These are phyloP conservation scores for Heliconius sara DNA, from an alignment of 2,888 invertebrate species.

Conservation along the genomic window DNA sequence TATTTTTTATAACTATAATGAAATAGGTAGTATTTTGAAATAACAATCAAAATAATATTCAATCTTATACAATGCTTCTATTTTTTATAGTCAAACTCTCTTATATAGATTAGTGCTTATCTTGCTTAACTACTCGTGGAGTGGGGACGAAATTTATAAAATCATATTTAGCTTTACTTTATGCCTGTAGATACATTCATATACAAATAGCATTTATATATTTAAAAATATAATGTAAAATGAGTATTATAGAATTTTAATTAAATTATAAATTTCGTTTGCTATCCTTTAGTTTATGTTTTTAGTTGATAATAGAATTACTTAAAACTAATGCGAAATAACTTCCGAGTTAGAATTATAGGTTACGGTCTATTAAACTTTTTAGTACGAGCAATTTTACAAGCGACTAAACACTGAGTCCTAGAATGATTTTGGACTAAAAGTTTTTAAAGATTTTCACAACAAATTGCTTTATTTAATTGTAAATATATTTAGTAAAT, in stretches of 20 bases:
- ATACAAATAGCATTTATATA: no score
- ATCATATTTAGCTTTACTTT: no score
- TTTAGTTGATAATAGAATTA: slow-evolving; percentile 16
- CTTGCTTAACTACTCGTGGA: no score
- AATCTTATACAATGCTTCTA: no score
- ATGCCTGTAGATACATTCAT: no score
- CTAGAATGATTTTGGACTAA: slow-evolving; percentile 9
- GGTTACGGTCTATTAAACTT: slow-evolving; percentile 13
- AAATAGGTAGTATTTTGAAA: neutral
- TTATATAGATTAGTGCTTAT: no score
- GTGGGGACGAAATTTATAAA: no score
- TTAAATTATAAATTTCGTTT: neutral
- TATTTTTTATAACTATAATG: neutral
- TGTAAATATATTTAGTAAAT: neutral
- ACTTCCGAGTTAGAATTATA: slow-evolving; percentile 14
- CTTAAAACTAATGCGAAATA: slow-evolving; percentile 7
- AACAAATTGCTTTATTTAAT: slow-evolving; percentile 9
- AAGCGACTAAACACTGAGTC: slow-evolving; percentile 12
- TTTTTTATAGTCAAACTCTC: no score
- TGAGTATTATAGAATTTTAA: no score
- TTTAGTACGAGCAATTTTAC: slow-evolving; percentile 14
- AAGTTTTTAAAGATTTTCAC: slow-evolving; percentile 2
- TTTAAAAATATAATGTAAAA: no score
- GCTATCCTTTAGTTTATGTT: neutral
- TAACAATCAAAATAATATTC: neutral